Percentiles rank a stretch among this genome's conserved stretches.
Conservation (phyloP, 2,113 vertebrate genomes). For the Tichodroma muraria region DNA sequence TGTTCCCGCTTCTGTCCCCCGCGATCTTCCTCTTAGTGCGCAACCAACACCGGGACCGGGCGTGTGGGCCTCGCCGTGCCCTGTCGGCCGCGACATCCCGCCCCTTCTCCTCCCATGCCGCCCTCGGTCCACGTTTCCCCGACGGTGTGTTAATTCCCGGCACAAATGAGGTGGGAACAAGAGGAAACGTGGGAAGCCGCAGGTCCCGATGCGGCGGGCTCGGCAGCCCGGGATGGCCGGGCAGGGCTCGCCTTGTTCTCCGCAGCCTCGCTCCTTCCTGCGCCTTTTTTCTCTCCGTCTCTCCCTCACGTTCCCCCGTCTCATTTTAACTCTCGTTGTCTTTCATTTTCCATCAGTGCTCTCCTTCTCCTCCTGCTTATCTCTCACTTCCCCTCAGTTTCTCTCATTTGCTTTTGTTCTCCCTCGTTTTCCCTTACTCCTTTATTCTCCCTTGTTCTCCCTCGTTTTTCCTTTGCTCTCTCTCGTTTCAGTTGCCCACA, state of each 20-base stretch:
- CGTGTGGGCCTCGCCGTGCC: background rate
- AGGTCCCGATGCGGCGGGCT: background rate
- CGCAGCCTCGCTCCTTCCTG: background rate
- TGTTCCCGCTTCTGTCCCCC: too few species aligned
- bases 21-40: background rate
- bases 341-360: background rate
- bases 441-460: background rate
- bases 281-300: background rate
- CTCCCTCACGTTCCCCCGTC: background rate
- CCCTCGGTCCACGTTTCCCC: background rate
- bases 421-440: background rate
- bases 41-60: accelerated
- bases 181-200: background rate
- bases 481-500: background rate
- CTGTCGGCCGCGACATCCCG: background rate
- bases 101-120: background rate
- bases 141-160: background rate
- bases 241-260: background rate
- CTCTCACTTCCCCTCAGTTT: background rate
- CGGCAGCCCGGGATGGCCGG: background rate
- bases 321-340: background rate
- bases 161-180: background rate
- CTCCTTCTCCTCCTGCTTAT: background rate
- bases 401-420: background rate
- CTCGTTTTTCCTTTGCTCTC: background rate